Conservation (phyloP, 2,888 invertebrate species). For the Drosophila antonietae region DNA sequence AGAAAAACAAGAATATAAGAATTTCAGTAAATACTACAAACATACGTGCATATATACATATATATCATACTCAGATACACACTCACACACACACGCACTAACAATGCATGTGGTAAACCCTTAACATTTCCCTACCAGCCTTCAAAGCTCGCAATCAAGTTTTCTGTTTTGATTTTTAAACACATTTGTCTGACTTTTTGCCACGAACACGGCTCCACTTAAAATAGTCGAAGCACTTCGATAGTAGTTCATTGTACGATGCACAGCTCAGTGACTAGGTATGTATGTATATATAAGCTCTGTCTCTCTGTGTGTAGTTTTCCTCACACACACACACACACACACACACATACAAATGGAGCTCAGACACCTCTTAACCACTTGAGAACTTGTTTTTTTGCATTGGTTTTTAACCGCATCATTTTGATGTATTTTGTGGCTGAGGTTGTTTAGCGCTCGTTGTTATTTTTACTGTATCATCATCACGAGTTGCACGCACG, state of each 20-base stretch:
- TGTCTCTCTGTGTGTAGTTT: background rate
- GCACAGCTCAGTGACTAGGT: constrained; percentile 14
- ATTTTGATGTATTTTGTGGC: constrained; percentile 81
- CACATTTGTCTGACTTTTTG: constrained; percentile 64
- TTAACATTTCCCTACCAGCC: background rate
- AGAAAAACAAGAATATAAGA: background rate
- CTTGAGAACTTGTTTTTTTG: constrained; percentile 64
- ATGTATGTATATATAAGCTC: constrained; percentile 7
- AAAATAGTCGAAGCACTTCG: constrained; percentile 68
- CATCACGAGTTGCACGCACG: constrained; percentile 78
- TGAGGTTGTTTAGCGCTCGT: constrained; percentile 69
- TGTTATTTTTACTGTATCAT: constrained; percentile 55
- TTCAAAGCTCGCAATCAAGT: constrained; percentile 35
- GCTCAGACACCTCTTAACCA: constrained; percentile 57
- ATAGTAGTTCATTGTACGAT: constrained; percentile 72
- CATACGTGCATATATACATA: no score
- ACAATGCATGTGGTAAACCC: background rate
- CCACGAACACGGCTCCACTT: constrained; percentile 40
- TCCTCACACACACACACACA: background rate
- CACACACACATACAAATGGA: background rate
- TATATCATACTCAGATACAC: background rate
- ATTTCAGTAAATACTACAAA: background rate
- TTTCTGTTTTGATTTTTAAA: constrained; percentile 53
- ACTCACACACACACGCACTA: background rate
- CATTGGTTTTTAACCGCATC: constrained; percentile 79